These are phyloP conservation scores for Megaceryle alcyon DNA, from an alignment of 2,797 vertebrate species.

Conservation along the genomic window DNA sequence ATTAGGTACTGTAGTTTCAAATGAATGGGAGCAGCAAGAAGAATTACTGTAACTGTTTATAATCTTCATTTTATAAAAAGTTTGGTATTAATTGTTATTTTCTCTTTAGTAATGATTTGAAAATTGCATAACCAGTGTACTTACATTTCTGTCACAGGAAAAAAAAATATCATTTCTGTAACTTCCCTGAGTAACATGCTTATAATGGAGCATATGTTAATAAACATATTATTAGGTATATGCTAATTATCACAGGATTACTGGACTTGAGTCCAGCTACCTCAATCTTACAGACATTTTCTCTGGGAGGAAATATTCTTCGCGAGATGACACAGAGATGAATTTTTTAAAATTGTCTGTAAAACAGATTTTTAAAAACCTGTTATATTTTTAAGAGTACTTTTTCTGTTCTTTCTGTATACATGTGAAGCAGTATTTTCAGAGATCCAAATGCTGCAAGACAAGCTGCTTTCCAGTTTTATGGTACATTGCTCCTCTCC, in stretches of 20 bases:
- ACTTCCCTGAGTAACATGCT: background rate
- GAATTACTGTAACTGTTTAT: background rate
- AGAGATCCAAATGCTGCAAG: background rate
- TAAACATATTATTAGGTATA: background rate
- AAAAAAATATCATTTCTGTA: background rate
- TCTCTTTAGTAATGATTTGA: background rate
- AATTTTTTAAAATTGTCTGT: background rate
- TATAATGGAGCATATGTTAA: background rate
- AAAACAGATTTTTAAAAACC: background rate
- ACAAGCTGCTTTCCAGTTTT: background rate
- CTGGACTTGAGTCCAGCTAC: background rate
- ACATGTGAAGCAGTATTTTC: background rate
- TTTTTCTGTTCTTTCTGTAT: background rate
- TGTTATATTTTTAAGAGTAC: background rate
- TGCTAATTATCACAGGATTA: accelerated
- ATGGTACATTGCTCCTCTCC: background rate
- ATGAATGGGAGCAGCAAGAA: background rate
- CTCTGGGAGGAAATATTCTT: background rate
- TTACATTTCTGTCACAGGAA: background rate
- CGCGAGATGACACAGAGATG: background rate
- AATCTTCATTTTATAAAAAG: background rate
- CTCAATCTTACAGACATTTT: background rate
- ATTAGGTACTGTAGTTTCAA: background rate
- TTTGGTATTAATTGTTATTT: background rate
- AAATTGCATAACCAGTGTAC: background rate